phyloP scores from a whole-genome alignment of 2,888 invertebrate genomes.

The Hyppa rectilinea region DNA sequence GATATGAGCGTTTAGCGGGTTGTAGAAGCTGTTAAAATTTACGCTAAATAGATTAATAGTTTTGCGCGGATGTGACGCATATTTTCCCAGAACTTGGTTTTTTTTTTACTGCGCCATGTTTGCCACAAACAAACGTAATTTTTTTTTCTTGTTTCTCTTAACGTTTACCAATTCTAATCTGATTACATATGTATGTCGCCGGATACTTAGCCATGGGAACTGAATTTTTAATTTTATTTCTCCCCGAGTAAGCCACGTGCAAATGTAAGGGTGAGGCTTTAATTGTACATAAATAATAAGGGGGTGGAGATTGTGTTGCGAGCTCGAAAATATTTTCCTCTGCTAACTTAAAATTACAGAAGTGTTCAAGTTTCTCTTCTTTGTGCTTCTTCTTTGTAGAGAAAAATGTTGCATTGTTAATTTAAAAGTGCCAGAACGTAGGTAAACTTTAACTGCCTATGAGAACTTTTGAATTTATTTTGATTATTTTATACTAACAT shows the following conservation, averaged over 20 bases:
- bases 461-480: neutral
- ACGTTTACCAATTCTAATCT: constrained; percentile 37
- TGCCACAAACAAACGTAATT: no score
- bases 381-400: constrained; percentile 6
- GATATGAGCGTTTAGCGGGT: no score
- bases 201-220: constrained; percentile 37
- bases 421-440: neutral
- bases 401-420: constrained; percentile 27
- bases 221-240: constrained; percentile 23
- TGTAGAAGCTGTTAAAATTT: constrained; percentile 37
- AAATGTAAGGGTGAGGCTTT: neutral
- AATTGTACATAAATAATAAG: constrained; percentile 26
- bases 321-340: constrained; percentile 1
- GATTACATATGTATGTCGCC: constrained; percentile 10
- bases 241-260: neutral
- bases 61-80: no score
- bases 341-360: constrained; percentile 13
- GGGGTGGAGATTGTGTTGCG: constrained; percentile 1
- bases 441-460: no score
- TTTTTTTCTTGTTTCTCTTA: no score
- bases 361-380: constrained; percentile 8
- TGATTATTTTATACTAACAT: neutral
- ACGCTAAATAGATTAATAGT: constrained; percentile 51
- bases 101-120: no score
- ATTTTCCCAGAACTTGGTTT: no score